These are phyloP conservation scores for Subacronicta megacephala DNA, from an alignment of 2,888 invertebrate species.

Conservation along the genomic window DNA sequence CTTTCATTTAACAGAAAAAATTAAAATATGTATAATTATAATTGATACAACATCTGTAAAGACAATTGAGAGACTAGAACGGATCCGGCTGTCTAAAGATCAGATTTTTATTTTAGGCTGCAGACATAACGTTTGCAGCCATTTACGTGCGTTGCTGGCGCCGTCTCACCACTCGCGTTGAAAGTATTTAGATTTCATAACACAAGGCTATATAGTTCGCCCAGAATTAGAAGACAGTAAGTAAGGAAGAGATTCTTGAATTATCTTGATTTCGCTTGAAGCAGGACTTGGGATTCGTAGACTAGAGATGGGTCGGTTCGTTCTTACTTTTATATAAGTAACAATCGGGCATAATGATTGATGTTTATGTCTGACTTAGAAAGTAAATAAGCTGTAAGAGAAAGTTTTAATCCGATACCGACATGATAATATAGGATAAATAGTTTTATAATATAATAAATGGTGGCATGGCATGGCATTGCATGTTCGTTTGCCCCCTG, in stretches of 20 bases:
- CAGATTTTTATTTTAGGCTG: constrained; percentile 58
- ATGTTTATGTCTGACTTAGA: too few relatives aligned
- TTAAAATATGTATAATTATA: constrained; percentile 35
- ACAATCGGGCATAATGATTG: too few relatives aligned
- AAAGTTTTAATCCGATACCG: too few relatives aligned
- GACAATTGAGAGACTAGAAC: constrained; percentile 38
- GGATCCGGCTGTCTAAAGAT: constrained; percentile 57
- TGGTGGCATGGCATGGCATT: too few relatives aligned
- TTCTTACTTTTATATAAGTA: too few relatives aligned
- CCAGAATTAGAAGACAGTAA: constrained; percentile 2
- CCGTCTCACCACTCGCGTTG: constrained; percentile 31
- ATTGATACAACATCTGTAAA: constrained; percentile 32
- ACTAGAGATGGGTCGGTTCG: too few relatives aligned
- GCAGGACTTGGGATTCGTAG: background rate
- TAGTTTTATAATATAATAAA: too few relatives aligned
- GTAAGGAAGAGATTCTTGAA: constrained; percentile 2
- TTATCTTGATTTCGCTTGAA: background rate
- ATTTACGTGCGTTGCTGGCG: constrained; percentile 51
- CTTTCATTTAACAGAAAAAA: constrained; percentile 24
- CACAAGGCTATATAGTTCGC: constrained; percentile 20
- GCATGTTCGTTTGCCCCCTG: too few relatives aligned
- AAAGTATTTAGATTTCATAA: constrained; percentile 47
- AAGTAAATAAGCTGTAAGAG: too few relatives aligned
- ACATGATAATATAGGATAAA: too few relatives aligned
- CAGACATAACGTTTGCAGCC: constrained; percentile 48